A percentile compares a stretch with the other conserved stretches of the same genome.
Evolutionary conservation across 2,888 invertebrate species (phyloP).

Genomic region (Harmothoe impar): DNA sequence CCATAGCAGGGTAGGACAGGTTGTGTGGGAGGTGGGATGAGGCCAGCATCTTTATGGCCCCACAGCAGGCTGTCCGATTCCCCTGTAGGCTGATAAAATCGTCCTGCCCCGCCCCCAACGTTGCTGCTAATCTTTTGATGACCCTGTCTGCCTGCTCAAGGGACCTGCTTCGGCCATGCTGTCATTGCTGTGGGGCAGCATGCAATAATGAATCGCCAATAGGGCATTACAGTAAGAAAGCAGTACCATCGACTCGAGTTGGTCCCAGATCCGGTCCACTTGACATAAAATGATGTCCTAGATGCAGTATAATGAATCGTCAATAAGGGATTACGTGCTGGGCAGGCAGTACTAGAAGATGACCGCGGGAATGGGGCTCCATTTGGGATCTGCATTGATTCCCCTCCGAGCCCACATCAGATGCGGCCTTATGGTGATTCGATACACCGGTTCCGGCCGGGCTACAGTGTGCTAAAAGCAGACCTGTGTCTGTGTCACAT

Average conservation of each 20-base stretch:
- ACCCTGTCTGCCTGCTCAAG: background rate
- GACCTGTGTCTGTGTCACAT: too few species aligned
- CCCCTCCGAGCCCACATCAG: too few species aligned
- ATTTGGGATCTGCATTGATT: too few species aligned
- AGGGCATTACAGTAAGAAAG: background rate
- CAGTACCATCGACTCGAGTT: background rate
- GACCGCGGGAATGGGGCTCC: too few species aligned
- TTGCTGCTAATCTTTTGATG: slow-evolving; percentile 11
- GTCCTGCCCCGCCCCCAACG: background rate
- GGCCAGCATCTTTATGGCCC: slow-evolving; percentile 14
- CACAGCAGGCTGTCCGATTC: slow-evolving; percentile 16
- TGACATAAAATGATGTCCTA: background rate
- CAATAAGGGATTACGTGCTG: background rate
- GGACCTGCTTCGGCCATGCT: background rate
- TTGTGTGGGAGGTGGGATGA: too few species aligned
- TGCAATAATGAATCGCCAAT: slow-evolving; percentile 12
- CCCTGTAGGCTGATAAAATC: background rate
- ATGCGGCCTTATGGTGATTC: too few species aligned
- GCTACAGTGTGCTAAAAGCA: too few species aligned
- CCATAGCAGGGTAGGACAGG: too few species aligned
- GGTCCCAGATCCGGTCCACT: background rate
- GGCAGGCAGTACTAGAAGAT: background rate
- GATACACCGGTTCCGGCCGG: too few species aligned
- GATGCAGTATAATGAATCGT: background rate
- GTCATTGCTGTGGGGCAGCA: background rate